Base-by-base conservation (phyloP, 2,888 invertebrate species). In the Cheilosia scutellata region DNA sequence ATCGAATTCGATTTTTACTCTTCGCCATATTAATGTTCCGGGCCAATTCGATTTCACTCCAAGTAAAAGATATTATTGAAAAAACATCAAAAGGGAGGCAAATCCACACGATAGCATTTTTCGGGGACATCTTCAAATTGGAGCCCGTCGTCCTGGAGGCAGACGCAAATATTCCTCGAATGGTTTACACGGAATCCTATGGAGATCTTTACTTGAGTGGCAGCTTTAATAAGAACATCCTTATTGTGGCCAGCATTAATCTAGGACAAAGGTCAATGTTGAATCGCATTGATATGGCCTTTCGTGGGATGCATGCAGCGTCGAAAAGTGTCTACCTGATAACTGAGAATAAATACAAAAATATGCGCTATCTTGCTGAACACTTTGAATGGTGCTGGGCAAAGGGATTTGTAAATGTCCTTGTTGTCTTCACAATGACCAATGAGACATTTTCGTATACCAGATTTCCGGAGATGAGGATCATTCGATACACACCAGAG, bases 361-460 rank as follows among this genome's bases (percentile, higher is more conserved):
- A 66, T 33, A 13, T 53, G 7, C 62, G 70, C 2, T 77, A 86
- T 63, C 47, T 89, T 2, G 6, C 16, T 2, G 82, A 78, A 33
- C 89, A 89, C 16, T 89, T 89, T 63, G 87, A 88, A 37, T 89
- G 89, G 89, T 89, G 89, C 71, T 89, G 89, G 89, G 80, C 72
- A 2, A 86, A 65, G 33, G 89, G 89, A 2, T 89, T 89, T 11
- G 87, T 87, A 0, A 87, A 88, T 62, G 88, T 86, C 0, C n/a
- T 89, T 37, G 87, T 88, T 0, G 74, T 88, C 3, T 89, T 87
- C 44, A 80, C 66, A 16, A 7, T 5, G 3, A 77, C 62, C 11
- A 77, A 68, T 16, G 76, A 86, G 27, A 77, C 68, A 4, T 86
- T 63, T 63, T 77, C 86, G 1, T 89, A 89, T 31, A 88, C 83